Conservation (phyloP, 2,113 vertebrate genomes). For the Tringa solitaria region DNA sequence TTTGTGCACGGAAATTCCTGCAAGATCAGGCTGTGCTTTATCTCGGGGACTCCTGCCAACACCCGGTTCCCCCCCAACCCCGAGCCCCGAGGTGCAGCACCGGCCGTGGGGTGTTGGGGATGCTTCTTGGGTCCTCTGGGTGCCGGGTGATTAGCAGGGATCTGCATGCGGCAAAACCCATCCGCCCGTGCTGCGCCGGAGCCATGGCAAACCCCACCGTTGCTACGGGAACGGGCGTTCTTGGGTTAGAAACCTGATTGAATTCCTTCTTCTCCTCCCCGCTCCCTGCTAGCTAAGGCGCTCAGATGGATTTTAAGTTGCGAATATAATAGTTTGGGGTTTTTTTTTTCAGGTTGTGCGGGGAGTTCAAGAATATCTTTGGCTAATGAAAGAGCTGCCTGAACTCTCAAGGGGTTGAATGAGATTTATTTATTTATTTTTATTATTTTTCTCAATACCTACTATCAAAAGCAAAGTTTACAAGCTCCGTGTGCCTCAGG, state of each 20-base stretch:
- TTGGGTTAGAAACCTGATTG: not conserved
- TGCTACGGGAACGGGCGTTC: conserved; percentile 37
- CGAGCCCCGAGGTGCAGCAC: rapidly evolving
- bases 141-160: not conserved
- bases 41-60: rapidly evolving
- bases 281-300: not conserved
- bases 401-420: not conserved
- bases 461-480: not conserved
- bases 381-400: conserved; percentile 4
- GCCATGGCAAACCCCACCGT: not conserved
- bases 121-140: not conserved
- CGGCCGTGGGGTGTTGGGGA: not conserved
- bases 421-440: not conserved
- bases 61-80: rapidly evolving
- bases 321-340: not conserved
- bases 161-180: not conserved
- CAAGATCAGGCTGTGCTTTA: rapidly evolving
- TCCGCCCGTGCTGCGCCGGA: not conserved
- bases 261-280: not conserved
- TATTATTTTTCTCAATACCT: not conserved
- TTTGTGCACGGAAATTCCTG: not conserved
- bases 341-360: not conserved
- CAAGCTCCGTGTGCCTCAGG: not conserved
- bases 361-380: not conserved
- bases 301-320: not conserved